Evolutionary conservation across 2,888 invertebrate genomes (phyloP).

Genomic region (Erebia ligea): DNA sequence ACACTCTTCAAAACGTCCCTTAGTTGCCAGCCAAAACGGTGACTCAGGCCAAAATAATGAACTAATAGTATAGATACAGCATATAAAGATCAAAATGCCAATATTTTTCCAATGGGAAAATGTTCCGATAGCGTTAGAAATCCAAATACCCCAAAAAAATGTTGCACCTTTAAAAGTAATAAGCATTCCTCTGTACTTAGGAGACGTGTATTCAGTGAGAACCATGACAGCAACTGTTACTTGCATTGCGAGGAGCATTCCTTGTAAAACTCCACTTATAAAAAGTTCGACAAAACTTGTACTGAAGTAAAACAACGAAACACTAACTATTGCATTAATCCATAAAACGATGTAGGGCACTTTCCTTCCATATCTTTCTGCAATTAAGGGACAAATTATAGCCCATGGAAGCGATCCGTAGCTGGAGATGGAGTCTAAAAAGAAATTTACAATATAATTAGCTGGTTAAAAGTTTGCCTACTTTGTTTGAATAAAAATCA

Average conservation of each 20-base stretch:
- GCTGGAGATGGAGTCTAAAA: constrained; percentile 8
- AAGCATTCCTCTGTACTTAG: constrained; percentile 48
- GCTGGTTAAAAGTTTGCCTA: no score
- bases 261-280: constrained; percentile 12
- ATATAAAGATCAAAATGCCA: constrained; percentile 37
- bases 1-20: constrained; percentile 40
- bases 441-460: background rate
- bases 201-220: constrained; percentile 48
- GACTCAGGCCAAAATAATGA: constrained; percentile 32
- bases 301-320: constrained; percentile 16
- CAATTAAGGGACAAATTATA: constrained; percentile 10
- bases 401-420: constrained; percentile 16
- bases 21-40: constrained; percentile 17
- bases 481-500: no score
- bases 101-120: constrained; percentile 49
- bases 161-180: constrained; percentile 49
- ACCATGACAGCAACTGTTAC: constrained; percentile 35
- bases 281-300: constrained; percentile 17
- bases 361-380: constrained; percentile 13
- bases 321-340: constrained; percentile 3
- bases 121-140: constrained; percentile 50
- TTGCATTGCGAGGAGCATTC: background rate
- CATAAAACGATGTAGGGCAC: constrained; percentile 2
- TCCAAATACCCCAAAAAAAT: constrained; percentile 49
- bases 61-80: constrained; percentile 19